Conservation (phyloP, 1,140 invertebrate species). For the Drosophila melanica region DNA sequence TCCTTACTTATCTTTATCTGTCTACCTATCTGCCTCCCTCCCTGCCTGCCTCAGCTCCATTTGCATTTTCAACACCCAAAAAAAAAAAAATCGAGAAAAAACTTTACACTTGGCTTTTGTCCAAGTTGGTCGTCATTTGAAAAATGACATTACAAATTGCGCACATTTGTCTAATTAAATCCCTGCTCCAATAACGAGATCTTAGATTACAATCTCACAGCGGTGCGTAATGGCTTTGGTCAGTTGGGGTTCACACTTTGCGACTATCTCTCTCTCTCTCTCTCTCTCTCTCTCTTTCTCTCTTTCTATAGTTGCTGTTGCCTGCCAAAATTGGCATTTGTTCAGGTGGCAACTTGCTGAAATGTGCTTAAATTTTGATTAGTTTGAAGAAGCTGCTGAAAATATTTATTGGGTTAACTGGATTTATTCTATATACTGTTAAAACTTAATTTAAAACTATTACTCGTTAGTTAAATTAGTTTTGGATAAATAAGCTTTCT, state of each 20-base stretch:
- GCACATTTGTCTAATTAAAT: slow-evolving; percentile 83
- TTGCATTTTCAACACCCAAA: slow-evolving; percentile 74
- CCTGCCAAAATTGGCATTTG: slow-evolving; percentile 13
- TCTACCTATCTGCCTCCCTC: neutral
- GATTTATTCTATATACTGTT: neutral
- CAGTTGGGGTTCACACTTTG: slow-evolving; percentile 18
- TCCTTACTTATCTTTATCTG: slow-evolving; percentile 44
- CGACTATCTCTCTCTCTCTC: neutral
- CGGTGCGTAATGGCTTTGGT: slow-evolving; percentile 74
- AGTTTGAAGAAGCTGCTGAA: slow-evolving; percentile 11
- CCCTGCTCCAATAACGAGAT: slow-evolving; percentile 79
- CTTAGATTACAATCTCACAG: slow-evolving; percentile 79
- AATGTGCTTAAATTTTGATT: slow-evolving; percentile 22
- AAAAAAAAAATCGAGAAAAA: slow-evolving; percentile 20
- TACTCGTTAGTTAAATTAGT: too few relatives aligned
- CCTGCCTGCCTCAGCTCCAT: slow-evolving; percentile 21
- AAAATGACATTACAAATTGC: slow-evolving; percentile 84
- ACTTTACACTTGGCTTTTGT: slow-evolving; percentile 70
- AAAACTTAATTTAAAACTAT: too few relatives aligned
- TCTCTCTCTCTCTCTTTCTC: slow-evolving; percentile 1
- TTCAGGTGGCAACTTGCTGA: slow-evolving; percentile 14
- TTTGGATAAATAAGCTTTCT: too few relatives aligned
- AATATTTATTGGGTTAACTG: neutral
- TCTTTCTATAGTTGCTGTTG: neutral
- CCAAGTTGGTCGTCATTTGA: slow-evolving; percentile 63